These are phyloP conservation scores for Chymomyza costata DNA, from an alignment of 1,140 invertebrate species.

Conservation along the genomic window DNA sequence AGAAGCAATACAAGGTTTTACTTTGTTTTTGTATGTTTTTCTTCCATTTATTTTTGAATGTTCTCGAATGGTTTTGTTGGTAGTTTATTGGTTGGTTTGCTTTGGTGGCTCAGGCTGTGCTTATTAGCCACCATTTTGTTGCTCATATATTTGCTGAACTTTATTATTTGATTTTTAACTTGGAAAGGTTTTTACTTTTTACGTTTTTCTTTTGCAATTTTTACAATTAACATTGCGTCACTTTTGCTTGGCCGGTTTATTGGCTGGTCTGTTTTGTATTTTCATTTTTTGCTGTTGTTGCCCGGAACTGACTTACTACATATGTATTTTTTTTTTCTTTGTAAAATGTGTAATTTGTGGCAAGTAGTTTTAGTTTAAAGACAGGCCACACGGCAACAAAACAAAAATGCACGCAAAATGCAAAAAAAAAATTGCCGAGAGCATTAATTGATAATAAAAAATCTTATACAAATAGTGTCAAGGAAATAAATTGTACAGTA, in stretches of 20 bases:
- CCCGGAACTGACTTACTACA: too few relatives aligned
- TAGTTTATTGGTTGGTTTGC: constrained; percentile 25
- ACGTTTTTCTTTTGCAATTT: constrained; percentile 12
- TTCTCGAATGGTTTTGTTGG: constrained; percentile 48
- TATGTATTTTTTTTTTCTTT: neutral
- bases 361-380: neutral
- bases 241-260: too few relatives aligned
- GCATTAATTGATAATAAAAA: neutral
- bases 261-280: too few relatives aligned
- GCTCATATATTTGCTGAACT: constrained; percentile 14
- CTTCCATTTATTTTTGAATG: constrained; percentile 59
- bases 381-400: too few relatives aligned
- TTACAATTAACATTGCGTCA: constrained; percentile 15
- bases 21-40: constrained; percentile 32
- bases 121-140: constrained; percentile 13
- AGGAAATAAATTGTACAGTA: constrained; percentile 11
- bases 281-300: too few relatives aligned
- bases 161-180: constrained; percentile 2
- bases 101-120: neutral
- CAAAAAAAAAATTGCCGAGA: neutral
- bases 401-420: too few relatives aligned
- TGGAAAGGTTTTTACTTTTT: constrained; percentile 9
- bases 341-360: neutral
- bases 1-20: constrained; percentile 19
- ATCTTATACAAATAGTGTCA: neutral